phyloP scores from a whole-genome alignment of 2,113 vertebrate genomes.

The Poicephalus gulielmi region DNA sequence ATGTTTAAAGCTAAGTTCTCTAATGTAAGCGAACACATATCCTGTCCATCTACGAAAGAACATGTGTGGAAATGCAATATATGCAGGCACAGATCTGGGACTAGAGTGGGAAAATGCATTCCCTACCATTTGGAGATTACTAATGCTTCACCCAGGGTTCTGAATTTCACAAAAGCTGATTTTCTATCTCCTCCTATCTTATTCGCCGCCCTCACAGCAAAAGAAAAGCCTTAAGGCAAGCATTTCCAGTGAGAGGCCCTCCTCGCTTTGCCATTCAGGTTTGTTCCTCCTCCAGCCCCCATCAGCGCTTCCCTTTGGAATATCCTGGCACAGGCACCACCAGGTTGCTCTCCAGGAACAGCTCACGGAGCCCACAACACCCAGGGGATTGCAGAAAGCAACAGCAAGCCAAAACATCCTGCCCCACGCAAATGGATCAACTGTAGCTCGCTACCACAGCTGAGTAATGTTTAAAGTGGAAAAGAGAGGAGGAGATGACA shows the following conservation, averaged over 20 bases:
- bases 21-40: not conserved
- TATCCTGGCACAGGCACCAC: not conserved
- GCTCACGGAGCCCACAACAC: not conserved
- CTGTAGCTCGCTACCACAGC: not conserved
- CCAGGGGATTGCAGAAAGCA: not conserved
- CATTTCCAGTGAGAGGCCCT: not conserved
- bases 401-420: not conserved
- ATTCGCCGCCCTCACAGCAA: not conserved
- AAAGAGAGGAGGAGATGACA: not conserved
- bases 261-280: not conserved
- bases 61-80: not conserved
- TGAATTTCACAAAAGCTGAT: not conserved
- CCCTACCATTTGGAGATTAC: slow-evolving; percentile 13
- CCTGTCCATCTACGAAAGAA: not conserved
- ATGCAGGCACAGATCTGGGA: not conserved
- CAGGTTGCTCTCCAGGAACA: not conserved
- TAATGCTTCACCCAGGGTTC: slow-evolving; percentile 22
- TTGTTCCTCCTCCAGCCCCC: not conserved
- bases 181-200: not conserved
- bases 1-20: not conserved
- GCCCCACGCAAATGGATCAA: not conserved
- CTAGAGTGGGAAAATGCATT: not conserved
- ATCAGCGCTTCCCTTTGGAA: accelerated
- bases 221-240: slow-evolving; percentile 42
- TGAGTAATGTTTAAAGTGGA: not conserved